Evolutionary conservation across 2,888 invertebrate genomes (phyloP), one percentile per base, ranked within the genome.

Genomic region (Lochmaea crataegi): DNA sequence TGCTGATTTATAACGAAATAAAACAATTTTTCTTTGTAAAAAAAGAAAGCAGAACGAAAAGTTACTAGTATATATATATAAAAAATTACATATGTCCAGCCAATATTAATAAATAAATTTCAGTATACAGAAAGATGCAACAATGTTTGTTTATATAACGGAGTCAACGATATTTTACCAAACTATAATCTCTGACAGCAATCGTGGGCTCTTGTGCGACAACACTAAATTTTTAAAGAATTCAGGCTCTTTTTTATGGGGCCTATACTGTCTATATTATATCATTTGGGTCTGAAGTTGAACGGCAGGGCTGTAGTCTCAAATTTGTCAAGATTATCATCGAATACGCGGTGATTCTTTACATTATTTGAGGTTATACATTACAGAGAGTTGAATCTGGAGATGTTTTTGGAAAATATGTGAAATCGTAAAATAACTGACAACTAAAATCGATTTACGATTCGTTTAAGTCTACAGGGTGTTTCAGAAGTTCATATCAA

Each of bases 51-150:
- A 53, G 18, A 64, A 56, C 57, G 58, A 68, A 63, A 70, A 72
- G 18, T 53, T 7, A 32, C 32, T 32, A 32, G 32, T 61, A 66
- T 66, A 18, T 67, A 72, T 73, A 56, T 69, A 75, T 79, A 78
- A 77, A 78, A 79, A 77, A 76, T 78, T 78, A 76, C 80, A 80
- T 76, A 79, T 76, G 78, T 75, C 77, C 63, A 61, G 71, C 79
- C 79, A 77, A 81, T 82, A 82, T 82, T 82, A 82, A 82, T 82
- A 82, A 82, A 82, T 82, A 79, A 80, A 79, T 82, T 82, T 80
- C 80, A 75, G 73, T 72, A 78, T 78, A 77, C 77, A 77, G 74
- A 76, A 79, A 80, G 80, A 79, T 78, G 80, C 80, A 81, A 82
- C 83, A 81, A 79, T 79, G 81, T 81, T 83, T 81, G 79, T 83